phyloP scores from a whole-genome alignment of 2,888 invertebrate species.

The Ophioninae sp. region DNA sequence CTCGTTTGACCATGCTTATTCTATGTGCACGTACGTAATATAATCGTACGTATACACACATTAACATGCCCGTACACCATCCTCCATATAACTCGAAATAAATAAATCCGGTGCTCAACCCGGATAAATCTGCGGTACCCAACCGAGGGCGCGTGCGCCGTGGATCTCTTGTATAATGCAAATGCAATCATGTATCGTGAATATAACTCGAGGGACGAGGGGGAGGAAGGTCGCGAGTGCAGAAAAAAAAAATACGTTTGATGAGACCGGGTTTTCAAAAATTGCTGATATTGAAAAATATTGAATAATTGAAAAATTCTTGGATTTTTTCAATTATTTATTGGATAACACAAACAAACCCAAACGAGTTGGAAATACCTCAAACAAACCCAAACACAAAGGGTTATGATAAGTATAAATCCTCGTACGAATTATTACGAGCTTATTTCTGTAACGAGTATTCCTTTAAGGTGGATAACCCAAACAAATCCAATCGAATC shows the following conservation, averaged over 20 bases:
- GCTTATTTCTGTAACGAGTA: too few relatives aligned
- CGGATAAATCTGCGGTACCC: constrained; percentile 77
- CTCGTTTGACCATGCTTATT: constrained; percentile 54
- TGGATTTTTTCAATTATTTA: too few relatives aligned
- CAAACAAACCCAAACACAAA: too few relatives aligned
- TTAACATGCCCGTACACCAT: constrained; percentile 70
- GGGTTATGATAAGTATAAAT: too few relatives aligned
- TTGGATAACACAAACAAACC: too few relatives aligned
- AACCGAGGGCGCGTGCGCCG: constrained; percentile 71
- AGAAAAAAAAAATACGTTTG: constrained; percentile 51
- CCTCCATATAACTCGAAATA: constrained; percentile 80
- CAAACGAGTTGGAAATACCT: too few relatives aligned
- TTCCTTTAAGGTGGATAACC: too few relatives aligned
- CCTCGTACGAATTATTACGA: too few relatives aligned
- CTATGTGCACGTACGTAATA: constrained; percentile 25
- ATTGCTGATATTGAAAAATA: background rate
- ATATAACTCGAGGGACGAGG: constrained; percentile 46
- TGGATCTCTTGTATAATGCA: constrained; percentile 79
- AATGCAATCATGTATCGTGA: constrained; percentile 79
- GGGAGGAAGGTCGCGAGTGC: constrained; percentile 26
- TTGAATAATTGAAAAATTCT: background rate
- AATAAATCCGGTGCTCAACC: constrained; percentile 76
- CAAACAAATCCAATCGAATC: too few relatives aligned
- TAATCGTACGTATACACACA: constrained; percentile 11
- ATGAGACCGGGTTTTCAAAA: constrained; percentile 34